These are phyloP conservation scores for Lottia scabra DNA, from an alignment of 2,888 invertebrate genomes.

Conservation along the genomic window DNA sequence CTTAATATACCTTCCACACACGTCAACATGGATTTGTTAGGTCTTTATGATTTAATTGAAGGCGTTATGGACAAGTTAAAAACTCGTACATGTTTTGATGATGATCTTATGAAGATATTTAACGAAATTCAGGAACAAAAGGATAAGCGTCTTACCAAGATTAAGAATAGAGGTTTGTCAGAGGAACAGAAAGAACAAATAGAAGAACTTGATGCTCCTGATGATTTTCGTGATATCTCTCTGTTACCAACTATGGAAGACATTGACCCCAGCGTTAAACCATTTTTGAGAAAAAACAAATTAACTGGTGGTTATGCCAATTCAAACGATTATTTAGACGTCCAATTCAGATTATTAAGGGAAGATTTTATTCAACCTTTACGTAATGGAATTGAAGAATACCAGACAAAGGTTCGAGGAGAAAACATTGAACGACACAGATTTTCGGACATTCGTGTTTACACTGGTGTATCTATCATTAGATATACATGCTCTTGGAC, in stretches of 20 bases:
- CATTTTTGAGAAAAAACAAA: conserved; percentile 74
- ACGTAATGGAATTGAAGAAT: conserved; percentile 76
- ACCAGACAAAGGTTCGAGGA: conserved; percentile 52
- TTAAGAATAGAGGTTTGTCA: not conserved
- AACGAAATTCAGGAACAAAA: not conserved
- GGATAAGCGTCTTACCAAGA: not conserved
- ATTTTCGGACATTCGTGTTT: conserved; percentile 36
- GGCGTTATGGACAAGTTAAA: not conserved
- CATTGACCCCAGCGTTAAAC: conserved; percentile 47
- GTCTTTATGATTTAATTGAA: not conserved
- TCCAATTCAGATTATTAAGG: conserved; percentile 80
- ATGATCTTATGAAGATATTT: not conserved
- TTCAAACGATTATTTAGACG: conserved; percentile 80
- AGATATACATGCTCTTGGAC: conserved; percentile 35
- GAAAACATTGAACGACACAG: conserved; percentile 11
- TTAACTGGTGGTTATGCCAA: conserved; percentile 75
- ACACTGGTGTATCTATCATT: conserved; percentile 44
- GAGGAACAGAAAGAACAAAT: not conserved
- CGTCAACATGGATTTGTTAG: not conserved
- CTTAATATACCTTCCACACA: not conserved
- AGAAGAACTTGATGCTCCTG: conserved; percentile 61
- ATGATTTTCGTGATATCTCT: conserved; percentile 56
- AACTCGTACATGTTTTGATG: not conserved
- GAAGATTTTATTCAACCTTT: conserved; percentile 84
- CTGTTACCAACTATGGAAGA: conserved; percentile 47